Conservation (phyloP, 1,140 invertebrate species). For the Drosophila athabasca region DNA sequence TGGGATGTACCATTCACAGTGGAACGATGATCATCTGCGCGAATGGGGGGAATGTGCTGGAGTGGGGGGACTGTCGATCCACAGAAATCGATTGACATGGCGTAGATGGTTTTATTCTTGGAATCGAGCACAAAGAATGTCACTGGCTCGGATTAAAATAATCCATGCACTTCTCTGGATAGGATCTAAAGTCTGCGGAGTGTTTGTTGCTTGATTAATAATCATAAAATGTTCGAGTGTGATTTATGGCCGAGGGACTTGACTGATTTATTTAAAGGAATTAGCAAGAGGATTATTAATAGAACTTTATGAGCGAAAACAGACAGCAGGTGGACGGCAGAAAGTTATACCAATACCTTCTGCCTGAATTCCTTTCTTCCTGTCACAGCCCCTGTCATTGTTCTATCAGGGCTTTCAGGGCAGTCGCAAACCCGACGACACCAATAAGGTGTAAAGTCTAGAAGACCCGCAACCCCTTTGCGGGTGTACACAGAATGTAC, state of each 20-base stretch:
- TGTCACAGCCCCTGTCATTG: no score
- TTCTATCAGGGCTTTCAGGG: no score
- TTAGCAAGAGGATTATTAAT: slow-evolving; percentile 16
- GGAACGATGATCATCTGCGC: no score
- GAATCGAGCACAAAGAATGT: no score
- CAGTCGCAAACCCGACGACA: no score
- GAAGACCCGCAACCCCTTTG: not conserved
- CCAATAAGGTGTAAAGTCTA: no score
- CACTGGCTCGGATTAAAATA: slow-evolving; percentile 3
- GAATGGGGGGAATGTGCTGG: no score
- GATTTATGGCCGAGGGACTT: slow-evolving; percentile 29
- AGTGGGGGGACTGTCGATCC: no score
- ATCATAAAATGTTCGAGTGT: slow-evolving; percentile 28
- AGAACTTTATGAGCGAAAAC: not conserved
- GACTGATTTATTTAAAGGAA: slow-evolving; percentile 38
- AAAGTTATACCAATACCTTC: no score
- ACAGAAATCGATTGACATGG: not conserved
- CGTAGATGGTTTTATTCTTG: not conserved
- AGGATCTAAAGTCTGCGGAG: slow-evolving; percentile 28
- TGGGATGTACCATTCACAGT: no score
- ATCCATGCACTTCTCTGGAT: slow-evolving; percentile 15
- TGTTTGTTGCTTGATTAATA: slow-evolving; percentile 41
- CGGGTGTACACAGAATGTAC: slow-evolving; percentile 9
- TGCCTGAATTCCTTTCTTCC: no score
- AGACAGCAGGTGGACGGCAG: not conserved